Evolutionary conservation across 2,797 vertebrate species (phyloP).

Genomic region (Pipistrellus pipistrellus): DNA sequence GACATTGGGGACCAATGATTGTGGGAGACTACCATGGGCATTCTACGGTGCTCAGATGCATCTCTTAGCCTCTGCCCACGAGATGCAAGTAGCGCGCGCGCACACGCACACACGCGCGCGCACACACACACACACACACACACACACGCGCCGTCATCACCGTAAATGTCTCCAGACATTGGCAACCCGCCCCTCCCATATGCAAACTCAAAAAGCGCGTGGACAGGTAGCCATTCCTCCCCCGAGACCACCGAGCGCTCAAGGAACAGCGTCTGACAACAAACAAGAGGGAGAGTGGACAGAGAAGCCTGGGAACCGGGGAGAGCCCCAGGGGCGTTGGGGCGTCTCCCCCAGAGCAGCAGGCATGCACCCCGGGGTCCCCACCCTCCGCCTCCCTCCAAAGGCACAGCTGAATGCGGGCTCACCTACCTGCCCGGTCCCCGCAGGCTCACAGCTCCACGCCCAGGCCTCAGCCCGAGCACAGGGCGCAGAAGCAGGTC

Average conservation of each 20-base stretch:
- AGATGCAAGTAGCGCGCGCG: background rate
- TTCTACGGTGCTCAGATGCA: background rate
- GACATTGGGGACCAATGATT: too few relatives aligned
- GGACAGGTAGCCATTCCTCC: background rate
- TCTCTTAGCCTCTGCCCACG: background rate
- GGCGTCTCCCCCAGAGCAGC: background rate
- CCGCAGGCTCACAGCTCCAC: background rate
- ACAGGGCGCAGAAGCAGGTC: background rate
- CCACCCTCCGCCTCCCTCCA: background rate
- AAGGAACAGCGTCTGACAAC: background rate
- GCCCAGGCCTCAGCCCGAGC: background rate
- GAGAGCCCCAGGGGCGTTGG: background rate
- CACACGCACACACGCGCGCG: background rate
- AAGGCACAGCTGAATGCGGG: fast-evolving
- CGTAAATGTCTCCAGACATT: background rate
- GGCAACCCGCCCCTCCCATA: background rate
- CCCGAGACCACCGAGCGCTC: fast-evolving
- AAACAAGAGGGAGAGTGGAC: background rate
- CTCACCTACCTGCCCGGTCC: background rate
- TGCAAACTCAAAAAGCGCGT: background rate
- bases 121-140: background rate
- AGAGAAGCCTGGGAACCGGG: too few relatives aligned
- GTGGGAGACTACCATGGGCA: background rate
- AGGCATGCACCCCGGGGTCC: background rate
- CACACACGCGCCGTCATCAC: background rate